These are phyloP conservation scores for Cydia splendana DNA, from an alignment of 1,140 invertebrate species.

Conservation along the genomic window DNA sequence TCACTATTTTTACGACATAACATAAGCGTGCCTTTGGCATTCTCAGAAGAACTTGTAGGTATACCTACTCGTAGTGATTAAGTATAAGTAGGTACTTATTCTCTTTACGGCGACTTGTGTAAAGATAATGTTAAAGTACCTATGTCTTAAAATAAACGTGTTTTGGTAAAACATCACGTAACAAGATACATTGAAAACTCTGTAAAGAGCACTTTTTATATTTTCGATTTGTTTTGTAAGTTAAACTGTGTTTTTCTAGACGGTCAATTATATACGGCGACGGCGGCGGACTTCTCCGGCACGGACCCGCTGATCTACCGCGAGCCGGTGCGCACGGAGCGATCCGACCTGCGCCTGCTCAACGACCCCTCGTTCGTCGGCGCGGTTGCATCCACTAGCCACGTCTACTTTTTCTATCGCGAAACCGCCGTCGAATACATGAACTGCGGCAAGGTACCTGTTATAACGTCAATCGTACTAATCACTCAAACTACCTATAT, in stretches of 20 bases:
- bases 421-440: conserved; percentile 97
- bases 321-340: conserved; percentile 89
- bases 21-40: not conserved
- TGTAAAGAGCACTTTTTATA: too few species aligned
- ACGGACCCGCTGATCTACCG: conserved; percentile 96
- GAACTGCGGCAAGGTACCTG: conserved; percentile 95
- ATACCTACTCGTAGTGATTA: too few species aligned
- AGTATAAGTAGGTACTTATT: too few species aligned
- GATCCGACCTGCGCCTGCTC: conserved; percentile 79
- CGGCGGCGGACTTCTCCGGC: conserved; percentile 96
- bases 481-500: too few species aligned
- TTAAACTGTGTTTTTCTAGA: conserved; percentile 79
- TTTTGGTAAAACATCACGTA: not conserved
- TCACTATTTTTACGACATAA: conserved; percentile 30
- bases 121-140: too few species aligned
- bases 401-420: conserved; percentile 98
- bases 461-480: too few species aligned
- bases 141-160: too few species aligned
- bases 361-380: conserved; percentile 92
- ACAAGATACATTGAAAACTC: too few species aligned
- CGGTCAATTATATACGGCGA: conserved; percentile 94
- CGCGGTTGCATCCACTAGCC: conserved; percentile 94
- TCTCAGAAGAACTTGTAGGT: too few species aligned
- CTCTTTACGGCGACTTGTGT: not conserved
- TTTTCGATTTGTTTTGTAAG: too few species aligned